Evolutionary conservation across 2,888 invertebrate genomes (phyloP).

Genomic region (Oxyscelio sp.): DNA sequence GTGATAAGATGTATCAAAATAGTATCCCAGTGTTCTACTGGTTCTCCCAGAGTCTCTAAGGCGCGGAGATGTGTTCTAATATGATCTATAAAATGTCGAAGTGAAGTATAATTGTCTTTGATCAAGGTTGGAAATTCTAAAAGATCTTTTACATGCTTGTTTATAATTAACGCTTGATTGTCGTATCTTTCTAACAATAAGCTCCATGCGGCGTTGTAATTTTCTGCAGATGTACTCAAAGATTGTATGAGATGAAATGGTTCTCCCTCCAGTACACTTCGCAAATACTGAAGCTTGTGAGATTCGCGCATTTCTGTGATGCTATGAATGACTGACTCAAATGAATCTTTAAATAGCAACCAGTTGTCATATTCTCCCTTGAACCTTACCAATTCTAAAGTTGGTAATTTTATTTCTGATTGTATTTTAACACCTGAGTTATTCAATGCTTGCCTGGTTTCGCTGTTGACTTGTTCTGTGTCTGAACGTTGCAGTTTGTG

Average conservation of each 20-base stretch:
- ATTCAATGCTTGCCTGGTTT: not conserved
- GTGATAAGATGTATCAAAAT: not conserved
- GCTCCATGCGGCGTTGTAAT: slow-evolving; percentile 4
- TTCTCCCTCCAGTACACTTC: slow-evolving; percentile 19
- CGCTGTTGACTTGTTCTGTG: not conserved
- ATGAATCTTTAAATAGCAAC: slow-evolving; percentile 26
- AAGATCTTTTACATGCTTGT: slow-evolving; percentile 15
- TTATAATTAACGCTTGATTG: slow-evolving; percentile 8
- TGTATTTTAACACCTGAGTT: not conserved
- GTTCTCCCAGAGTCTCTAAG: slow-evolving; percentile 1
- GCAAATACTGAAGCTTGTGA: slow-evolving; percentile 16
- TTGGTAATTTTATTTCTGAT: slow-evolving; percentile 6
- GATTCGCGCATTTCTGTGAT: not conserved
- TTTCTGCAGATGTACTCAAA: slow-evolving; percentile 4
- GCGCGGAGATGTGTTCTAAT: slow-evolving; percentile 5
- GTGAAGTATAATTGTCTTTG: not conserved
- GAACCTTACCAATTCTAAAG: slow-evolving; percentile 8
- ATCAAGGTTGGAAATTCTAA: slow-evolving; percentile 6
- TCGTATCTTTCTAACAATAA: slow-evolving; percentile 11
- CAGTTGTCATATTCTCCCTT: slow-evolving; percentile 15
- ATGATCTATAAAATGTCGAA: not conserved
- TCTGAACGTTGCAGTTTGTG: too few species aligned
- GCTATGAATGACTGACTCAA: slow-evolving; percentile 15
- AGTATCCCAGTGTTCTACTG: slow-evolving; percentile 14
- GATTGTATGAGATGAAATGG: not conserved